Evolutionary conservation across 2,797 vertebrate species (phyloP).

Genomic region (Darevskia nairensis): DNA sequence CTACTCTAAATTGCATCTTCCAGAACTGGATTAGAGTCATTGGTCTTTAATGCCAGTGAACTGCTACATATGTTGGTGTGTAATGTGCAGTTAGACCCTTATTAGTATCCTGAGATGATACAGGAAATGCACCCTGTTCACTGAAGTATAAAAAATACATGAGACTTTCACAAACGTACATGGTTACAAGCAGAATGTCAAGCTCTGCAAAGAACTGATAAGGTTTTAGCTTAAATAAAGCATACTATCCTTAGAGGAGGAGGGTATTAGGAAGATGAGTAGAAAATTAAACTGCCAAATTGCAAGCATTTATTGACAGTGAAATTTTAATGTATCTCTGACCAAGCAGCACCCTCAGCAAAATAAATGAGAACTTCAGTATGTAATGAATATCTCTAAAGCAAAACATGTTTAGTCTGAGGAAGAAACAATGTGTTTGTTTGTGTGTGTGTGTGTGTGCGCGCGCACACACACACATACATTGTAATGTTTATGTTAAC

Average conservation of each 20-base stretch:
- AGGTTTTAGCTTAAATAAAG: slow-evolving; percentile 54
- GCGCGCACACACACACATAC: neutral
- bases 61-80: neutral
- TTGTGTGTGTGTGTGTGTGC: no score
- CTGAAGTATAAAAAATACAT: slow-evolving; percentile 38
- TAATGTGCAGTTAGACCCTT: neutral
- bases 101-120: slow-evolving; percentile 16
- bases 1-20: neutral
- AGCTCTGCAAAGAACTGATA: slow-evolving; percentile 46
- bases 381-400: slow-evolving; percentile 10
- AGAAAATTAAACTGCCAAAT: slow-evolving; percentile 63
- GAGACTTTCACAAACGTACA: slow-evolving; percentile 48
- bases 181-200: slow-evolving; percentile 26
- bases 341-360: neutral
- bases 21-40: neutral
- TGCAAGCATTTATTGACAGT: slow-evolving; percentile 48
- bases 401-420: slow-evolving; percentile 36
- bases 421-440: slow-evolving; percentile 7
- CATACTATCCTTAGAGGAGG: slow-evolving; percentile 22
- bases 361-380: slow-evolving; percentile 50
- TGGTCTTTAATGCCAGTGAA: neutral
- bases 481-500: slow-evolving; percentile 11
- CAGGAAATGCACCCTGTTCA: slow-evolving; percentile 45
- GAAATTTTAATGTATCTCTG: slow-evolving; percentile 32
- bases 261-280: slow-evolving; percentile 33